Evolutionary conservation across 2,888 invertebrate genomes (phyloP).

Genomic region (Agonopterix alstromeriana): DNA sequence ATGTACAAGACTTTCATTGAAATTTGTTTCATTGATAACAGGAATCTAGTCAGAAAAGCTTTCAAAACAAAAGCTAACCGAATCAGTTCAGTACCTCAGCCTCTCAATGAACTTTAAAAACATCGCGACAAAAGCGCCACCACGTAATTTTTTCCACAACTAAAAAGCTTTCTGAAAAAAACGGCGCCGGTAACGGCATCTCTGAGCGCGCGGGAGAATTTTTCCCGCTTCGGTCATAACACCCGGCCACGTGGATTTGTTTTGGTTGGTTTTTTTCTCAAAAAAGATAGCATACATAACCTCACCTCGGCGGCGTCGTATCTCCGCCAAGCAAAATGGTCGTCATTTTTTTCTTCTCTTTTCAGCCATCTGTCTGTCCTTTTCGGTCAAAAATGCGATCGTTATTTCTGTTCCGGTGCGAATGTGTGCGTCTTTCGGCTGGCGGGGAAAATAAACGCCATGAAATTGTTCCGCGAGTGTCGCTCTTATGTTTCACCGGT

Average conservation of each 20-base stretch:
- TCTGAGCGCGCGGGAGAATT: constrained; percentile 64
- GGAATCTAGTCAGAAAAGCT: not conserved
- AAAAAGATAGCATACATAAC: constrained; percentile 72
- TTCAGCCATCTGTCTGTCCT: constrained; percentile 76
- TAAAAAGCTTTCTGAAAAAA: constrained; percentile 58
- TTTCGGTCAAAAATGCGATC: constrained; percentile 78
- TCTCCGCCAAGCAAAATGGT: constrained; percentile 75
- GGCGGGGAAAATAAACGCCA: constrained; percentile 48
- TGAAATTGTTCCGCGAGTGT: constrained; percentile 16
- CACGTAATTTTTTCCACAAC: constrained; percentile 57
- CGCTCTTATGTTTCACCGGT: constrained; percentile 8
- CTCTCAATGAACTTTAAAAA: constrained; percentile 3
- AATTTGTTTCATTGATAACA: too few relatives aligned
- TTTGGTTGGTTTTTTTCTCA: constrained; percentile 72
- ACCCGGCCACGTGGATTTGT: constrained; percentile 75
- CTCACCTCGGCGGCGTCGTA: constrained; percentile 53
- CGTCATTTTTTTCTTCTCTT: constrained; percentile 77
- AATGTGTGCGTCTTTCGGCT: constrained; percentile 65
- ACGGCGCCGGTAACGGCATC: constrained; percentile 68
- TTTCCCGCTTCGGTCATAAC: constrained; percentile 71
- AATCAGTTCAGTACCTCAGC: not conserved
- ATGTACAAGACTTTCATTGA: too few relatives aligned
- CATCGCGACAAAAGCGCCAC: constrained; percentile 50
- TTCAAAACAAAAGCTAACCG: not conserved
- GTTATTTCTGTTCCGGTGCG: constrained; percentile 76